phyloP scores from a whole-genome alignment of 2,888 invertebrate genomes.

The Phlogophora meticulosa region DNA sequence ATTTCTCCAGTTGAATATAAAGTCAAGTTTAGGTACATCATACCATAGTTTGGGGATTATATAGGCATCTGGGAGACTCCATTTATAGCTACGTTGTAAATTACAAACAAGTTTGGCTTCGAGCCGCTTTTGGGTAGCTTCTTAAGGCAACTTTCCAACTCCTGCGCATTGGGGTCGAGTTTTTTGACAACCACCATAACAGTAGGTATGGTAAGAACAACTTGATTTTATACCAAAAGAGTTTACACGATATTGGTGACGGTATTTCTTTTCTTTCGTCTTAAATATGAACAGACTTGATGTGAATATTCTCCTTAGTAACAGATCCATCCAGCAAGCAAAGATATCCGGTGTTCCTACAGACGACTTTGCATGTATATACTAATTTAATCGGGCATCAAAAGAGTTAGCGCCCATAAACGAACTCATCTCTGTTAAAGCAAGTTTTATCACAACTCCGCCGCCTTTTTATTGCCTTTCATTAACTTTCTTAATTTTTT shows the following conservation, averaged over 20 bases:
- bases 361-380: constrained; percentile 35
- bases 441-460: constrained; percentile 8
- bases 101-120: constrained; percentile 69
- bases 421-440: constrained; percentile 30
- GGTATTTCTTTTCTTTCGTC: constrained; percentile 3
- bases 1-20: constrained; percentile 21
- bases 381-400: constrained; percentile 45
- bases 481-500: neutral
- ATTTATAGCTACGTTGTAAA: constrained; percentile 63
- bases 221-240: constrained; percentile 37
- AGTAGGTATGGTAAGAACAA: constrained; percentile 31
- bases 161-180: constrained; percentile 75
- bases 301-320: constrained; percentile 6
- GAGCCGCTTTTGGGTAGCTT: constrained; percentile 76
- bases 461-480: neutral
- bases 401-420: constrained; percentile 26
- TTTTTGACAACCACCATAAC: constrained; percentile 72
- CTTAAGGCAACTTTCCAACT: constrained; percentile 81
- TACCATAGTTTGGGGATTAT: constrained; percentile 49
- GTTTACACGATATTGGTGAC: neutral
- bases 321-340: constrained; percentile 15
- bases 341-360: constrained; percentile 26
- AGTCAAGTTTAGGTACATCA: constrained; percentile 45
- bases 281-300: neutral
- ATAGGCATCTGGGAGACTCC: constrained; percentile 46